phyloP scores from a whole-genome alignment of 2,888 invertebrate species.

The Elmis aenea region DNA sequence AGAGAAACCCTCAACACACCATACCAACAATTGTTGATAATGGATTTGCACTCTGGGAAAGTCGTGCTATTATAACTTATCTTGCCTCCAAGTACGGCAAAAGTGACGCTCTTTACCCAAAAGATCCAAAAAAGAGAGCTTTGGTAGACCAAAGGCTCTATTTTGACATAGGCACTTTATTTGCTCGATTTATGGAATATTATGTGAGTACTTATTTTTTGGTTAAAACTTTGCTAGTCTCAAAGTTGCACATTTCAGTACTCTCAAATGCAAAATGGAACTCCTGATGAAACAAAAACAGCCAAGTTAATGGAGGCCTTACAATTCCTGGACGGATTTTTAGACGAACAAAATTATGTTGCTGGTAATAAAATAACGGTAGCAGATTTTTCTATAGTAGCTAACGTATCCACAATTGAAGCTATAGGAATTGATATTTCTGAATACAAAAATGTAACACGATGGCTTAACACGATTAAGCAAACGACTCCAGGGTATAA shows the following conservation, averaged over 20 bases:
- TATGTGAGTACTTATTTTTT: constrained; percentile 55
- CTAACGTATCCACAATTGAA: constrained; percentile 66
- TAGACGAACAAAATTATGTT: constrained; percentile 64
- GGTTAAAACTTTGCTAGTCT: background rate
- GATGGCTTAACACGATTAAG: constrained; percentile 58
- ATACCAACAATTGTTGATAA: constrained; percentile 81
- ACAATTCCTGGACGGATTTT: constrained; percentile 64
- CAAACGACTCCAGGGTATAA: constrained; percentile 55
- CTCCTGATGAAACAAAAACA: constrained; percentile 58
- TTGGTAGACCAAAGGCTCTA: constrained; percentile 73
- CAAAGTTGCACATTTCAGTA: constrained; percentile 32
- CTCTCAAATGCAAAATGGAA: constrained; percentile 46
- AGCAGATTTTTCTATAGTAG: constrained; percentile 68
- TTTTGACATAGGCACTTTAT: constrained; percentile 75
- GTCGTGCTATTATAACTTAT: constrained; percentile 77
- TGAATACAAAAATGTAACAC: constrained; percentile 62
- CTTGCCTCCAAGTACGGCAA: constrained; percentile 76
- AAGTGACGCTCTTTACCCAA: constrained; percentile 70
- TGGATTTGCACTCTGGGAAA: constrained; percentile 78
- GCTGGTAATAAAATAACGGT: constrained; percentile 71
- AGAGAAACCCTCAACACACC: constrained; percentile 81
- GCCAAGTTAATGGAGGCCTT: constrained; percentile 66
- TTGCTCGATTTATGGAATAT: constrained; percentile 63
- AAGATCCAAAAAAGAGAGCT: constrained; percentile 70
- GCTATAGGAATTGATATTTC: constrained; percentile 58